Base-by-base conservation (phyloP, 2,113 vertebrate genomes). In the Tetraodon nigroviridis region DNA sequence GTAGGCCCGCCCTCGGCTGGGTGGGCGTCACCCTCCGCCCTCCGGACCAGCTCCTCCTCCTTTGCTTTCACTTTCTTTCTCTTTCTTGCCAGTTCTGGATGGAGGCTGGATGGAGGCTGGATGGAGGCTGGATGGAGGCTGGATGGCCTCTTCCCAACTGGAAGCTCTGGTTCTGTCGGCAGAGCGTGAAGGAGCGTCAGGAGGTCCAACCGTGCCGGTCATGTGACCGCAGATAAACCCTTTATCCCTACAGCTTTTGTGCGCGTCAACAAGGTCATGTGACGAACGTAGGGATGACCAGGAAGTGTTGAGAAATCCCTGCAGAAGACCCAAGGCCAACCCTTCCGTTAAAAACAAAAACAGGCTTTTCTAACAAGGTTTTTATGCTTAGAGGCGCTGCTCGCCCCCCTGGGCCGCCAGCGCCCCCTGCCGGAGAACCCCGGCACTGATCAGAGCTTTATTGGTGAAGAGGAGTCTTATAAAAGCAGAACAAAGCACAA, bases 211-310 rank as follows among this genome's bases (percentile, higher is more conserved):
- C 17, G 77, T 64, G 72, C 62, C 59, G 73, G 66, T 85, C 69
- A 82, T 80, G 75, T 75, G 79, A 84, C 66, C 55, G 20, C 56
- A 50, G 49, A 58, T 61, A 67, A 64, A 78, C 68, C 82, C 78
- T 86, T 71, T 57, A 65, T 57, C 71, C 57, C 46, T 37, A 55
- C 64, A 71, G 51, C 55, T 58, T 73, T 60, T 61, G 70, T 64
- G 18, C 64, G 61, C 58, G 11, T 67, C 63, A 70, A 24, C 46
- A 55, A 69, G n/a, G 61, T 79, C 72, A 80, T 80, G 78, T 75
- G 80, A 80, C 53, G 13, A 75, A 65, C 20, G 16, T 27, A 53
- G 49, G 37, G 58, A 3, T 0, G 45, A 18, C 21, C 11, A 37
- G 13, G 41, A 32, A 54, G 57, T 53, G 13, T 55, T 53, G 64